Evolutionary conservation across 2,888 invertebrate species (phyloP).

Genomic region (Acanthopleura granulata): DNA sequence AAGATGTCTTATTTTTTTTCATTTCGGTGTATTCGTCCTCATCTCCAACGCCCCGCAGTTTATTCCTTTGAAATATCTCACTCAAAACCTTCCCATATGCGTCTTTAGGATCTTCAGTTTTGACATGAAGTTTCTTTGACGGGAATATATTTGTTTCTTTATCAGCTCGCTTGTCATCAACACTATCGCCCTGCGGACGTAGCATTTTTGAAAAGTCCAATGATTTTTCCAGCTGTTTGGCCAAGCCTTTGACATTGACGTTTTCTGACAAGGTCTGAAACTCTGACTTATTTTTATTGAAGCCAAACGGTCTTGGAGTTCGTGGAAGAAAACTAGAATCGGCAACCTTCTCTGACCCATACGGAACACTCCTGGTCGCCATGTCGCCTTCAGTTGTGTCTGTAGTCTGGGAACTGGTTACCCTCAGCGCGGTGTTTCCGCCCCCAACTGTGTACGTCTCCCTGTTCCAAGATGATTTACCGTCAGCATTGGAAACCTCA

Average conservation of each 20-base stretch:
- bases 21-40: not conserved
- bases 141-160: not conserved
- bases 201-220: constrained; percentile 11
- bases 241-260: not conserved
- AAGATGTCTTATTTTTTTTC: no score
- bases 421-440: no score
- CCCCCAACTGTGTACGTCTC: no score
- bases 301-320: no score
- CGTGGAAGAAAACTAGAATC: no score
- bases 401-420: no score
- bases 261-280: not conserved
- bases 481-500: no score
- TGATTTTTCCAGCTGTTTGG: constrained; percentile 1
- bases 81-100: not conserved
- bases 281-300: not conserved
- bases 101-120: not conserved
- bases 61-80: constrained; percentile 5
- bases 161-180: not conserved
- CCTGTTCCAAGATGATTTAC: no score
- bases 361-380: no score
- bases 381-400: no score
- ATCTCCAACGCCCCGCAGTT: not conserved
- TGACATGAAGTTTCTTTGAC: not conserved
- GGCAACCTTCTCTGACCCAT: no score
- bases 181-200: not conserved